Evolutionary conservation across 2,888 invertebrate species (phyloP).

Genomic region (Scaptomyza parva): DNA sequence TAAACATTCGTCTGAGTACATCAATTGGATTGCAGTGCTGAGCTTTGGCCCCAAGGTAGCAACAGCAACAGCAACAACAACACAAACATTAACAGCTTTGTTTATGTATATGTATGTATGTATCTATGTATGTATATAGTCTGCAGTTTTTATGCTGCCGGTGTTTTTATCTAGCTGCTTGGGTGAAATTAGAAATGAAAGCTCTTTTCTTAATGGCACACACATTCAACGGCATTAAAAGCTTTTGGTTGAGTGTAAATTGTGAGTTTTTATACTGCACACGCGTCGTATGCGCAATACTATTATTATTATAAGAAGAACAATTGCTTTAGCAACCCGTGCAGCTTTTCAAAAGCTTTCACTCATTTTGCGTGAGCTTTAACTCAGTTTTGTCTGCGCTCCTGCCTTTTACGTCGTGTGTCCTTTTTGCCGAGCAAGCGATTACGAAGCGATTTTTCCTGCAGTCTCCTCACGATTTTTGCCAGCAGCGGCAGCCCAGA

Average conservation of each 20-base stretch:
- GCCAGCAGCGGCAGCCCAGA: slow-evolving; percentile 58
- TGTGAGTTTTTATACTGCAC: slow-evolving; percentile 12
- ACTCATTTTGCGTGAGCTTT: slow-evolving; percentile 52
- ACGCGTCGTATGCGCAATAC: slow-evolving; percentile 40
- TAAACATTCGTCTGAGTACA: slow-evolving; percentile 28
- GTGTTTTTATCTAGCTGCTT: slow-evolving; percentile 56
- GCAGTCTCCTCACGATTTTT: slow-evolving; percentile 76
- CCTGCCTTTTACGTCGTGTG: slow-evolving; percentile 39
- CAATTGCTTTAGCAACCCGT: slow-evolving; percentile 43
- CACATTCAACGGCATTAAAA: slow-evolving; percentile 26
- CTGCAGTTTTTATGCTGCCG: slow-evolving; percentile 62
- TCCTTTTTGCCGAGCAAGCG: slow-evolving; percentile 55
- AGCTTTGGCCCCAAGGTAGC: slow-evolving; percentile 36
- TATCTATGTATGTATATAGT: slow-evolving; percentile 10
- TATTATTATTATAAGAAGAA: not conserved
- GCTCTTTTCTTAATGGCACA: slow-evolving; percentile 54
- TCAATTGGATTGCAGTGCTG: slow-evolving; percentile 46
- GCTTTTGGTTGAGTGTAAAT: slow-evolving; percentile 14
- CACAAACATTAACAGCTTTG: slow-evolving; percentile 24
- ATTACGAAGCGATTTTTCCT: slow-evolving; percentile 38
- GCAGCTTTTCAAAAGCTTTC: slow-evolving; percentile 60
- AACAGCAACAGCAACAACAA: slow-evolving; percentile 6
- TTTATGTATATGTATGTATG: slow-evolving; percentile 14
- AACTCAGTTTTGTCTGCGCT: slow-evolving; percentile 43
- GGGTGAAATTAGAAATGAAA: slow-evolving; percentile 73